A percentile compares a stretch with the other conserved stretches of the same genome.
These are phyloP conservation scores for Argya squamiceps DNA, from an alignment of 2,797 vertebrate species.

Conservation along the genomic window DNA sequence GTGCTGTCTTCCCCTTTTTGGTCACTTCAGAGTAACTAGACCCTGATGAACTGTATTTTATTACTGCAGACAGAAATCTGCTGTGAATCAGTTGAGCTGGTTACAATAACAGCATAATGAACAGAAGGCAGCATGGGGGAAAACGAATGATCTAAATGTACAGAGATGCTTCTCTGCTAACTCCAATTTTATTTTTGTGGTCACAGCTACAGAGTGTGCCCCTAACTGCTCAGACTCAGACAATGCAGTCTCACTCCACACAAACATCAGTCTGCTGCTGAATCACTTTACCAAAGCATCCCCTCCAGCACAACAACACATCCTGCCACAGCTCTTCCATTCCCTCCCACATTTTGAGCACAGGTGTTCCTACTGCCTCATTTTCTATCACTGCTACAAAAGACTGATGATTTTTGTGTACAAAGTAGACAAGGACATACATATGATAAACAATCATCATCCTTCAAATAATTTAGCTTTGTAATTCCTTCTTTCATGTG, in stretches of 20 bases:
- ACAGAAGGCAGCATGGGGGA: background rate
- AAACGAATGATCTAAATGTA: background rate
- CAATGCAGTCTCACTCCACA: background rate
- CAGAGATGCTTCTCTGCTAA: background rate
- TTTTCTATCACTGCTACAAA: background rate
- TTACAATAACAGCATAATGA: background rate
- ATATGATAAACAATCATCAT: background rate
- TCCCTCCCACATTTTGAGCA: background rate
- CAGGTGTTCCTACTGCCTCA: background rate
- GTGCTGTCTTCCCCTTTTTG: background rate
- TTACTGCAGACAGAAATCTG: background rate
- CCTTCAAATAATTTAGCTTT: background rate
- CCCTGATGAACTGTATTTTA: background rate
- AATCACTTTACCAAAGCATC: background rate
- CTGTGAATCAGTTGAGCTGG: background rate
- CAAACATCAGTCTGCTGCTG: background rate
- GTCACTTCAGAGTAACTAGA: background rate
- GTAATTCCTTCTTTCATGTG: background rate
- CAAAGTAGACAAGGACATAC: background rate
- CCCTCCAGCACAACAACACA: background rate
- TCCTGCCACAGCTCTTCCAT: background rate
- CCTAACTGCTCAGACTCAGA: background rate
- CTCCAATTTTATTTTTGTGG: background rate
- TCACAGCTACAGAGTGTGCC: background rate
- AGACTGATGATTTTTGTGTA: background rate